Evolutionary conservation across 2,113 vertebrate species (phyloP), one percentile per base, ranked within the genome.

Genomic region (Microcebus griseorufus): DNA sequence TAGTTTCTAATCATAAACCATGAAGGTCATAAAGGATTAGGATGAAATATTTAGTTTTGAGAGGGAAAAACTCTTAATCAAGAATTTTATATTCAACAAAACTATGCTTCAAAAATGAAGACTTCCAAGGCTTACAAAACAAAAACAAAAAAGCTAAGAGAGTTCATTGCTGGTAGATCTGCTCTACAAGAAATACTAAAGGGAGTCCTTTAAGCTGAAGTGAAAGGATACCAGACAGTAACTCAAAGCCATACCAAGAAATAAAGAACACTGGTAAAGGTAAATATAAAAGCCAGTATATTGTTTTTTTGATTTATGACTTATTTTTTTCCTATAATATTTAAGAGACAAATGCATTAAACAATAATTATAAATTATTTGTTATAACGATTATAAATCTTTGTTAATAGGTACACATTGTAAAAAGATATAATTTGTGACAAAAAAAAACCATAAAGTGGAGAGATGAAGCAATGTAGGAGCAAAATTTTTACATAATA

Each of bases 11-110:
- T 51, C 42, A 23, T 48, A 72, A 94, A 72, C 27, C 45, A 45
- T 45, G 37, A n/a, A 55, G 60, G 34, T 69, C n/a, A 58, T 22
- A 55, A 94, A 84, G 27, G 6, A 48, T n/a, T 51, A 48, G 39
- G 29, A 65, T n/a, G 16, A 87, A 90, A 45, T 92, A 89, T 39
- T 82, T 89, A 82, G 27, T 67, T 64, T 37, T 76, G 42, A 67
- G 53, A 51, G 42, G 18, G 65, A 64, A 94, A 78, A 72, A 22
- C 8, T 48, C 9, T 58, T 65, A 82, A 29, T 42, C 29, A 79
- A 89, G 60, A 76, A 91, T 76, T 76, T 70, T 79, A n/a, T 45
- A 67, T 62, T 60, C 45, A 60, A 32, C 27, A 97, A 88, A 91
- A 60, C 18, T 42, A 62, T n/a, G 9, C 18, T 88, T 78, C n/a